Base-by-base conservation (phyloP, 1,140 invertebrate genomes). In the Pogonomyrmex barbatus region DNA sequence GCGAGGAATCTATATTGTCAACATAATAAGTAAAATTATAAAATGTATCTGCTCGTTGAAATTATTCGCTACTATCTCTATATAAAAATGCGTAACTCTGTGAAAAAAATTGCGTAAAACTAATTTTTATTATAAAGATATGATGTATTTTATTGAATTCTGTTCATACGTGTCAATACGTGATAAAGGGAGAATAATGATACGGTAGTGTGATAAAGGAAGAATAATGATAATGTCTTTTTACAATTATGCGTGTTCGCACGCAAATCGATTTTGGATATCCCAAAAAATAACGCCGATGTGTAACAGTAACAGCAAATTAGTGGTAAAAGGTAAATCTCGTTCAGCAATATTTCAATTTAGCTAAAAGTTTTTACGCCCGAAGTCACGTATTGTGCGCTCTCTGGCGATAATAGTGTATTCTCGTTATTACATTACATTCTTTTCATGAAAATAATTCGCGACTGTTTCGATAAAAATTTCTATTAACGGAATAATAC, bases 301-400 rank as follows among this genome's bases (percentile, higher is more conserved):
- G 24, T n/a, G 17, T 63, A 62, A 76, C 56, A 60, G 14, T 62
- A 71, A 56, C n/a, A 56, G 65, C 39, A 14, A 70, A 71, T 81
- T 81, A 81, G 30, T 33, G 50, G 52, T 62, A 76, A 84, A 84
- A 62, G 36, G 24, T 50, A 62, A 76, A 84, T 65, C 50, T 36
- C 24, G 30, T 50, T 56, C 33, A 17, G 24, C 39, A 78, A 63
- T 81, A 68, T 83, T 86, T 33, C 65, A 83, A 86, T 86, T 86
- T 83, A 52, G 58, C 47, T 73, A 73, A 82, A 73, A 86, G 58
- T 82, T 86, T 81, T 50, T 84, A 50, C 65, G 63, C 33, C 42
- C 39, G 42, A 36, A 60, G 52, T 54, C 52, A 60, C 39, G 12
- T 33, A 77, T 68, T 81, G 78, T 81, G 14, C 33, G 76, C 52